Evolutionary conservation across 2,888 invertebrate species (phyloP).

Genomic region (Phyllotreta cruciferae): DNA sequence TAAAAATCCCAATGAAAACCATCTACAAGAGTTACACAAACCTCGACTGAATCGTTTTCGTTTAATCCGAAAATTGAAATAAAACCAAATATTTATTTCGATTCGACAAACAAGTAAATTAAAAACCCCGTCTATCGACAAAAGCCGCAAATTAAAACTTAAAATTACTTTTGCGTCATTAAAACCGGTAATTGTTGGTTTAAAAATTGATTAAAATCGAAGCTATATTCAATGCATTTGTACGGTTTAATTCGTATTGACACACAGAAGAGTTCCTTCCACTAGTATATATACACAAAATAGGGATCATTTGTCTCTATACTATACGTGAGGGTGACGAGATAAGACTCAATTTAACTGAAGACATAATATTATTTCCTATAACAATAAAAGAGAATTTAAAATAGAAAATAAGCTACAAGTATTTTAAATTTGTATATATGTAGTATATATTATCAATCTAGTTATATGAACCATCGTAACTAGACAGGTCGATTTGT

Average conservation of each 20-base stretch:
- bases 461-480: too few species aligned
- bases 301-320: slow-evolving; percentile 14
- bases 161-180: slow-evolving; percentile 58
- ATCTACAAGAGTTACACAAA: slow-evolving; percentile 16
- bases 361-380: too few species aligned
- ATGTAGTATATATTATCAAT: too few species aligned
- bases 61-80: slow-evolving; percentile 40
- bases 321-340: slow-evolving; percentile 25
- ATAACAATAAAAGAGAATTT: too few species aligned
- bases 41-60: slow-evolving; percentile 18
- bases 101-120: slow-evolving; percentile 51
- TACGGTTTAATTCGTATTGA: slow-evolving; percentile 54
- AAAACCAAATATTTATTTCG: slow-evolving; percentile 52
- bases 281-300: not conserved
- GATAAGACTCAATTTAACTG: not conserved
- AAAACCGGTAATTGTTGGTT: slow-evolving; percentile 55
- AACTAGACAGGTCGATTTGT: too few species aligned
- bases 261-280: slow-evolving; percentile 42
- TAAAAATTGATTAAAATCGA: slow-evolving; percentile 58
- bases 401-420: too few species aligned
- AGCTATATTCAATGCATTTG: slow-evolving; percentile 51
- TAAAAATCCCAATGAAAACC: not conserved
- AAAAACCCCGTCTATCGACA: slow-evolving; percentile 54
- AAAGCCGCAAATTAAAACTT: slow-evolving; percentile 56
- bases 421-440: too few species aligned